phyloP scores from a whole-genome alignment of 2,113 vertebrate species.

The Podocnemis expansa region DNA sequence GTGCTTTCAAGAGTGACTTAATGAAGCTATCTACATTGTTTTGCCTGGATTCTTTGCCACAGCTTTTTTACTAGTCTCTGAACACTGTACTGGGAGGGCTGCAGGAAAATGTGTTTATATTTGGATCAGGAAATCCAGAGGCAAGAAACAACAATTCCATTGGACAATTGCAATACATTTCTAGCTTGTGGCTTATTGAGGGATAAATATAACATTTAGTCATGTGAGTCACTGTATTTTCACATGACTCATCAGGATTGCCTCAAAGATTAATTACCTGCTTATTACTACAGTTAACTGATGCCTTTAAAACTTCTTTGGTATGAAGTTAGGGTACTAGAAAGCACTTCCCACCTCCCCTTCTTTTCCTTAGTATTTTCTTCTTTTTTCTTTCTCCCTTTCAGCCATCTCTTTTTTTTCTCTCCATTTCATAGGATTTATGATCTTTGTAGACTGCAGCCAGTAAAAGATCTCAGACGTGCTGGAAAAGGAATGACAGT shows the following conservation, averaged over 20 bases:
- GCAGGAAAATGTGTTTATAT: neutral
- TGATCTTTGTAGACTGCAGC: neutral
- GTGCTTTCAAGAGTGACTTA: neutral
- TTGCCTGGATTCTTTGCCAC: neutral
- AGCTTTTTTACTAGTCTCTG: neutral
- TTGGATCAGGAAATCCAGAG: neutral
- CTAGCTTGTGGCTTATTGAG: neutral
- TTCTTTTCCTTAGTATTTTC: neutral
- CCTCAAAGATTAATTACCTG: neutral
- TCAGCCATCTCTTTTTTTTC: neutral
- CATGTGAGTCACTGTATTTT: neutral
- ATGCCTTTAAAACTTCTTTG: neutral
- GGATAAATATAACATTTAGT: neutral
- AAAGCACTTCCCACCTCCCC: accelerated
- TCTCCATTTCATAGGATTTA: neutral
- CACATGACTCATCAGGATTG: neutral
- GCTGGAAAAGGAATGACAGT: neutral
- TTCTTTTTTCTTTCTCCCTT: neutral
- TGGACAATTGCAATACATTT: neutral
- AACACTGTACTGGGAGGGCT: neutral
- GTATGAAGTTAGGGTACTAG: neutral
- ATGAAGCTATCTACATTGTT: neutral
- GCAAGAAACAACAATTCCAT: neutral
- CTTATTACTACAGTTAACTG: neutral
- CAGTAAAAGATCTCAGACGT: neutral